phyloP scores from a whole-genome alignment of 2,113 vertebrate species.

The Engraulis encrasicolus region DNA sequence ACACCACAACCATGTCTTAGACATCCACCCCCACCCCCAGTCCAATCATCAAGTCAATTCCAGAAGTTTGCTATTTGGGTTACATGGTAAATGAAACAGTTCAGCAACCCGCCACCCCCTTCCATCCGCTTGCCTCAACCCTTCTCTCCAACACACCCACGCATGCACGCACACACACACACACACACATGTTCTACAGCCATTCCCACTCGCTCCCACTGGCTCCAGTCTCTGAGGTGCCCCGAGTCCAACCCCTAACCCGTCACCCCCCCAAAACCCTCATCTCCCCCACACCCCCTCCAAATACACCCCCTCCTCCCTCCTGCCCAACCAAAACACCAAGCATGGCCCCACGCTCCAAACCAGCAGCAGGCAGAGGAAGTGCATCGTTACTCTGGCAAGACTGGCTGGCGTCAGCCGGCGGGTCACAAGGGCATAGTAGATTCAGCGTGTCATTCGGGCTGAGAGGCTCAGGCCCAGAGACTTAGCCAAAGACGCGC shows the following conservation, averaged over 20 bases:
- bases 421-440: slow-evolving; percentile 65
- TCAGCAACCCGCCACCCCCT: neutral
- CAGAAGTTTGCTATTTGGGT: slow-evolving; percentile 13
- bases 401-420: slow-evolving; percentile 72
- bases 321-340: slow-evolving; percentile 12
- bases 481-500: neutral
- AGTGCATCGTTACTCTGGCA: slow-evolving; percentile 70
- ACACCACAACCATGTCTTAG: no score
- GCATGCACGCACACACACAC: no score
- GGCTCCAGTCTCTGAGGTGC: neutral
- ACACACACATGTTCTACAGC: no score
- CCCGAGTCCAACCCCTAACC: neutral
- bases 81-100: slow-evolving; percentile 17
- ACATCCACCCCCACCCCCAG: neutral
- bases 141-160: no score
- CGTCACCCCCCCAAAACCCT: slow-evolving; percentile 12
- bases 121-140: neutral
- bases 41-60: slow-evolving; percentile 18
- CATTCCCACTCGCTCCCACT: slow-evolving; percentile 9
- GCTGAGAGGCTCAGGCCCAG: neutral
- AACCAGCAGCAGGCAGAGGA: slow-evolving; percentile 68
- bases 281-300: neutral
- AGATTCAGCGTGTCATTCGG: slow-evolving; percentile 48
- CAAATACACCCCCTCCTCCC: neutral
- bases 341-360: slow-evolving; percentile 39